Percentiles rank a stretch among this genome's conserved stretches.
phyloP scores from a whole-genome alignment of 1,140 invertebrate species.

The Wiebesia pumilae region DNA sequence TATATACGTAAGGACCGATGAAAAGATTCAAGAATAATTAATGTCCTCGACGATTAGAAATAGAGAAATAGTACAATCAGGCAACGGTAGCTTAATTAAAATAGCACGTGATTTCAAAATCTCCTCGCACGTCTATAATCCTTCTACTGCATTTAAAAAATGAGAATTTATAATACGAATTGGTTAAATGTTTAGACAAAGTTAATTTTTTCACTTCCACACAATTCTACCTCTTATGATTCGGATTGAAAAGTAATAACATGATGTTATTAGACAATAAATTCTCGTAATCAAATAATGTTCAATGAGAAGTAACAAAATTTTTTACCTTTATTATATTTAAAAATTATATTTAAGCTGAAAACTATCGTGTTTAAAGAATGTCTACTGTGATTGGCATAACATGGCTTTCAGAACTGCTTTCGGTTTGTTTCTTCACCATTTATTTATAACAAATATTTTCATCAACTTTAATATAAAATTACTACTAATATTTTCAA shows the following conservation, averaged over 20 bases:
- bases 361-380: no score
- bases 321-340: no score
- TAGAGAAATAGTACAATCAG: slow-evolving; percentile 13
- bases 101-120: slow-evolving; percentile 20
- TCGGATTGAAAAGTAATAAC: no score
- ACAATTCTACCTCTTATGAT: no score
- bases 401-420: not conserved
- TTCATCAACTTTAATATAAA: not conserved
- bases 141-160: not conserved
- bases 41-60: slow-evolving; percentile 35
- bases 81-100: not conserved
- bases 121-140: not conserved
- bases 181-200: no score
- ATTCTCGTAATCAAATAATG: no score
- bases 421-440: not conserved
- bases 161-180: no score
- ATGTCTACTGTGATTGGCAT: not conserved
- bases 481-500: not conserved
- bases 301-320: no score
- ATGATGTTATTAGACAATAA: no score
- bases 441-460: no score
- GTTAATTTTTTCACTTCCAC: no score
- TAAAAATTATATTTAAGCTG: no score
- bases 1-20: slow-evolving; percentile 8
- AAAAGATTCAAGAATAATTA: slow-evolving; percentile 45